A percentile compares a stretch with the other conserved stretches of the same genome.
Evolutionary conservation across 2,797 vertebrate species (phyloP).

Genomic region (Acridotheres tristis): DNA sequence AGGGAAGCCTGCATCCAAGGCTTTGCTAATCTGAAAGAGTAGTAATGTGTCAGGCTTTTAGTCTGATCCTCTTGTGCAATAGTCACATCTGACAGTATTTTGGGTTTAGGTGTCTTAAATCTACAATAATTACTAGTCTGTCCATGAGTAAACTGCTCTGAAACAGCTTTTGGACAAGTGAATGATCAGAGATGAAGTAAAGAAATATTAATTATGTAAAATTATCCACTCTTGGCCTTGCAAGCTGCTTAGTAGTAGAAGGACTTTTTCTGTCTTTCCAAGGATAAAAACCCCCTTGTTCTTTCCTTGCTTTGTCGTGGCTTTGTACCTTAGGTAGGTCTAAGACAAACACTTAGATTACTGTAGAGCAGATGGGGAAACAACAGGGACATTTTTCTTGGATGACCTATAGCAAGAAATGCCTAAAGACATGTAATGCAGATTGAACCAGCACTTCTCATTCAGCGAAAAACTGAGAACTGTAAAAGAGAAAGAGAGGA

Average conservation of each 20-base stretch:
- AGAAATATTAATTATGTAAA: background rate
- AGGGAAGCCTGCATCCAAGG: background rate
- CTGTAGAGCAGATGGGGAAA: background rate
- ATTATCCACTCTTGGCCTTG: background rate
- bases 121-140: background rate
- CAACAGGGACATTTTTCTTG: background rate
- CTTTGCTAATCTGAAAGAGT: slow-evolving; percentile 22
- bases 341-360: background rate
- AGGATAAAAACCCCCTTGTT: background rate
- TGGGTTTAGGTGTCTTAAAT: slow-evolving; percentile 18
- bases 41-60: slow-evolving; percentile 25
- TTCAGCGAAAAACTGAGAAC: background rate
- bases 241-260: background rate
- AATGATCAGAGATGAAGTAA: background rate
- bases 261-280: background rate
- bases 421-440: background rate
- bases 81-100: slow-evolving; percentile 3
- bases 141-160: background rate
- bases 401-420: background rate
- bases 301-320: background rate
- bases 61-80: background rate
- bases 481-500: background rate
- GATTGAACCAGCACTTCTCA: background rate
- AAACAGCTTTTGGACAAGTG: background rate
- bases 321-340: background rate